Base-by-base conservation (phyloP, 2,888 invertebrate genomes). In the Trissonchulus latispiculum region DNA sequence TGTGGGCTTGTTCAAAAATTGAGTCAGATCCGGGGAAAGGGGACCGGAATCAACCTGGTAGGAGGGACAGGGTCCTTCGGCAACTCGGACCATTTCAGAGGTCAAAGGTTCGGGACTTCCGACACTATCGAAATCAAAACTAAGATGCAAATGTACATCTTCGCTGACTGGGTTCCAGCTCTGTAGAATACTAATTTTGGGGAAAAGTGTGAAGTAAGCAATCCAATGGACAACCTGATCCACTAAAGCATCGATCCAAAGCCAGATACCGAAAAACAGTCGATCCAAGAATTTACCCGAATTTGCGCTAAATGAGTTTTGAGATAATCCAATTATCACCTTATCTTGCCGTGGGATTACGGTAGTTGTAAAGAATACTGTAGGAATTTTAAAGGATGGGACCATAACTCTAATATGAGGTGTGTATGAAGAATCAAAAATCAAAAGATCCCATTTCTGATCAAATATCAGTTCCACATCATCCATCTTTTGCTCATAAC, bases 1-100 rank as follows among this genome's bases (percentile, higher is more conserved):
- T 72, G 36, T 68, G 23, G 73, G 74, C 73, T 76, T 74, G 35
- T 74, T 68, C 36, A 74, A 8, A n/a, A n/a, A n/a, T n/a, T n/a
- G n/a, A n/a, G n/a, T n/a, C n/a, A n/a, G n/a, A n/a, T n/a, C n/a
- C n/a, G n/a, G n/a, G n/a, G n/a, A n/a, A n/a, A n/a, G n/a, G n/a
- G n/a, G n/a, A n/a, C n/a, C n/a, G n/a, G n/a, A n/a, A 48, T 15
- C 8, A 15, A 15, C 23, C 23, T 48, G 8, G 48, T 15, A 48
- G 8, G 23, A 8, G 23, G 48, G 8, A 23, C 48, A 48, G 48
- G 8, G 8, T 8, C 8, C 48, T 8, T 48, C 23, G 8, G 8
- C 48, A 48, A 48, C 23, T 15, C 23, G 48, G 8, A 15, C 23
- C 8, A 15, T 15, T 15, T 8, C 23, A 48, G 8, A 23, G 23